Evolutionary conservation across 1,140 invertebrate genomes (phyloP).

Genomic region (Cyphomyrmex costatus): DNA sequence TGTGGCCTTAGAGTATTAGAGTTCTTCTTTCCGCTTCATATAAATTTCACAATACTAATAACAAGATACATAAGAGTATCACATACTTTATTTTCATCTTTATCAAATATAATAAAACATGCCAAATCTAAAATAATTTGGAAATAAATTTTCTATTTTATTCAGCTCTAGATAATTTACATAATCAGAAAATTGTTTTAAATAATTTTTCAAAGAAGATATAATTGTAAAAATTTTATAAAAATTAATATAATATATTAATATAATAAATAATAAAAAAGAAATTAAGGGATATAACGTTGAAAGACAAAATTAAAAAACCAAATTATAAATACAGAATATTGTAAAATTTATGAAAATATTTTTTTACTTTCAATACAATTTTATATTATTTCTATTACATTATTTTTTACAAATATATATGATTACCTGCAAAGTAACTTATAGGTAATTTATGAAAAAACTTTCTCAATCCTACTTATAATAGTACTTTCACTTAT

Average conservation of each 20-base stretch:
- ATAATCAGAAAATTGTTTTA: neutral
- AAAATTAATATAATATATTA: neutral
- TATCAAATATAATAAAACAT: no score
- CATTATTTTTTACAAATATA: no score
- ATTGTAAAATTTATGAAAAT: neutral
- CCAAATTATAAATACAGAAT: neutral
- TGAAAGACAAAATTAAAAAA: neutral
- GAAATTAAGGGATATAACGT: neutral
- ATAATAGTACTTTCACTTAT: neutral
- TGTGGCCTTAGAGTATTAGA: no score
- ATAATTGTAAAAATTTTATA: neutral
- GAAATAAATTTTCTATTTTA: no score
- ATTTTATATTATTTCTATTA: neutral
- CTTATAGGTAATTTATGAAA: no score
- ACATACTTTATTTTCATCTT: neutral
- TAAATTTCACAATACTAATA: neutral
- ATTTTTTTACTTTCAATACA: no score
- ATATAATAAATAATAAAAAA: neutral
- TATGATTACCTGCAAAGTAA: no score
- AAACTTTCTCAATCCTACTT: no score
- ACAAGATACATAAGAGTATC: neutral
- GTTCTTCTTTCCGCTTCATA: neutral
- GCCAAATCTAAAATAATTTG: no score
- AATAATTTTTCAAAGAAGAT: neutral
- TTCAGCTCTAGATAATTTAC: no score